Evolutionary conservation across 2,113 vertebrate species (phyloP).

Genomic region (Lampris incognitus): DNA sequence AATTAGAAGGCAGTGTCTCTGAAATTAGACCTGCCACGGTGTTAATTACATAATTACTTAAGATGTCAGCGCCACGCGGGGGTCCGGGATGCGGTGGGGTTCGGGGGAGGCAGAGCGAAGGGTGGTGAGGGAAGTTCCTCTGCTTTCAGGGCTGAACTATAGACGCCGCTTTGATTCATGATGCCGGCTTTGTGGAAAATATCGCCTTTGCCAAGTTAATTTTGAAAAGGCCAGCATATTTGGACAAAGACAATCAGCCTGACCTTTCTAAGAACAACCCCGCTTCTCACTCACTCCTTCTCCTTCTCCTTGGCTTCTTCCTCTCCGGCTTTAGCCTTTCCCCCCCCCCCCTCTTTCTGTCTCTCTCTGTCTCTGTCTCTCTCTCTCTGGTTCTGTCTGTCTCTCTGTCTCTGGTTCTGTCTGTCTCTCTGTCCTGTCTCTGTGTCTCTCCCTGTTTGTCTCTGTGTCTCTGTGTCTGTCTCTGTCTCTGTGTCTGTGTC

Average conservation of each 20-base stretch:
- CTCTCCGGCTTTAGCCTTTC: neutral
- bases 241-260: constrained; percentile 84
- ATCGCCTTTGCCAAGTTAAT: constrained; percentile 84
- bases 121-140: constrained; percentile 52
- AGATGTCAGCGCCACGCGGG: constrained; percentile 71
- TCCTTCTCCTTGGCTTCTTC: constrained; percentile 34
- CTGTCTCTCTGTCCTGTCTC: too few species aligned
- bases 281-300: constrained; percentile 71
- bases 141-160: constrained; percentile 79
- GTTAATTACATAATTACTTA: constrained; percentile 86
- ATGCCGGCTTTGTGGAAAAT: constrained; percentile 82
- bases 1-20: constrained; percentile 83
- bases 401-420: too few species aligned
- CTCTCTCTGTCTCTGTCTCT: constrained; percentile 15
- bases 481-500: too few species aligned
- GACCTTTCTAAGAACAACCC: constrained; percentile 83
- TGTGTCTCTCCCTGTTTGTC: too few species aligned
- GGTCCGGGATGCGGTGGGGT: constrained; percentile 40
- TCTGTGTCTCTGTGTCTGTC: too few species aligned
- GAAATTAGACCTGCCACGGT: constrained; percentile 82
- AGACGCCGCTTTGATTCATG: constrained; percentile 83
- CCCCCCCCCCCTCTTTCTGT: constrained; percentile 9
- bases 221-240: constrained; percentile 88
- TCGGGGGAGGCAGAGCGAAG: constrained; percentile 31
- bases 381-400: neutral